A percentile compares a stretch with the other conserved stretches of the same genome.
Conservation (phyloP, 2,113 vertebrate species). For the Gnathonemus longibarbis region DNA sequence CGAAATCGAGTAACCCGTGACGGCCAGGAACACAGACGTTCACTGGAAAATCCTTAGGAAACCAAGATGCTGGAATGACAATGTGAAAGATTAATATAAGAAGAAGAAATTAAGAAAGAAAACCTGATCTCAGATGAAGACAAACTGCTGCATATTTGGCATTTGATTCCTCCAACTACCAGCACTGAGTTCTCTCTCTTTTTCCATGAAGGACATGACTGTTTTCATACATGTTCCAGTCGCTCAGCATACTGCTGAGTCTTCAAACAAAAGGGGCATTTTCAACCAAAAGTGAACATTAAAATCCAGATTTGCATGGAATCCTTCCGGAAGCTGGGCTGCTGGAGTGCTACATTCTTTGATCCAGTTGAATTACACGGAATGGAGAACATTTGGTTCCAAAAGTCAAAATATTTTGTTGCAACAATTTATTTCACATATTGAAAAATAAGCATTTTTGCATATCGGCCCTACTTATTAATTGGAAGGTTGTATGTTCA, state of each 20-base stretch:
- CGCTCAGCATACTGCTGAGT: not conserved
- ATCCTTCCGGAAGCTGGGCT: conserved; percentile 25
- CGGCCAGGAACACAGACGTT: not conserved
- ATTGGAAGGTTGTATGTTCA: conserved; percentile 20
- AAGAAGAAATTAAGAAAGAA: not conserved
- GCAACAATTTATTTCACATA: conserved; percentile 39
- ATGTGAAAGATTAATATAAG: not conserved
- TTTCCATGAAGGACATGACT: not conserved
- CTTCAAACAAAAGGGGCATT: not conserved
- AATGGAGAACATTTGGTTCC: conserved; percentile 38
- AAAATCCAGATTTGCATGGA: not conserved
- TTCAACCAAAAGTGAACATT: not conserved
- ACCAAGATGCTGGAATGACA: not conserved
- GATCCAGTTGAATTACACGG: conserved; percentile 29
- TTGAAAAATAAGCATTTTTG: not conserved
- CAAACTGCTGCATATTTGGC: not conserved
- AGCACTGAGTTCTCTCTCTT: not conserved
- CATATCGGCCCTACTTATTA: conserved; percentile 27
- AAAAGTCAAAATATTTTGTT: conserved; percentile 44
- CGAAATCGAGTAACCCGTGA: not conserved
- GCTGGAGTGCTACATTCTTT: conserved; percentile 30
- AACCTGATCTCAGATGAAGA: not conserved
- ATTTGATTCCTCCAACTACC: not conserved
- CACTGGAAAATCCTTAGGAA: not conserved
- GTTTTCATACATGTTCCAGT: not conserved